These are phyloP conservation scores for Clepsis dumicolana DNA, from an alignment of 2,888 invertebrate genomes.

Conservation along the genomic window DNA sequence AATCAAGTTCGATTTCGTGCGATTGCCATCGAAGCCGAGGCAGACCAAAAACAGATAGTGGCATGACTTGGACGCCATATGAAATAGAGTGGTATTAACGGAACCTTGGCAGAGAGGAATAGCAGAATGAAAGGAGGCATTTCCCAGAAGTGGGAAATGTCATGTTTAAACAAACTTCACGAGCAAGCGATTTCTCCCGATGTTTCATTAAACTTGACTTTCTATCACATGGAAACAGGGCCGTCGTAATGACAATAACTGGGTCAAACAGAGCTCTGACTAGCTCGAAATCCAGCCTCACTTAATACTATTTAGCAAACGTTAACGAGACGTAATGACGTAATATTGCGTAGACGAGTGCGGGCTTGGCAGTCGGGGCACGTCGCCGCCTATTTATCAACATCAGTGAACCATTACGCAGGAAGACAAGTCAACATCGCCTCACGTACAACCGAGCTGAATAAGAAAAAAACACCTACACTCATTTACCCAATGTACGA, in stretches of 20 bases:
- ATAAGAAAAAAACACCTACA: constrained; percentile 46
- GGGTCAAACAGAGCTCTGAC: constrained; percentile 3
- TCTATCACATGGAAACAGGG: background rate
- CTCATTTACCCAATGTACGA: constrained; percentile 24
- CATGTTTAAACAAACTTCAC: too few relatives aligned
- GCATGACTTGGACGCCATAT: too few relatives aligned
- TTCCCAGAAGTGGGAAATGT: too few relatives aligned
- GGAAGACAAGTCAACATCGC: constrained; percentile 58
- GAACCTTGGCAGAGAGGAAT: too few relatives aligned
- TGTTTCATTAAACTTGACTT: background rate
- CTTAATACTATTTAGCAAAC: constrained; percentile 15
- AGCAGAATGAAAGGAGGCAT: too few relatives aligned
- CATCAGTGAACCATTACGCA: constrained; percentile 54
- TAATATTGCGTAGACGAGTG: constrained; percentile 28
- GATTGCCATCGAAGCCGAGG: too few relatives aligned
- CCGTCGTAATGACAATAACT: background rate
- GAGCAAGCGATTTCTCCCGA: background rate
- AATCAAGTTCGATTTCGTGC: background rate
- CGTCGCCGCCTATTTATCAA: constrained; percentile 59
- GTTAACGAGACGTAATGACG: constrained; percentile 32
- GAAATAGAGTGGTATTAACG: too few relatives aligned
- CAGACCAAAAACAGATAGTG: too few relatives aligned
- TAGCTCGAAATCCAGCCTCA: constrained; percentile 10
- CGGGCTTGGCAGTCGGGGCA: constrained; percentile 51
- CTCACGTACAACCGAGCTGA: constrained; percentile 47